Evolutionary conservation across 2,797 vertebrate species (phyloP).

Genomic region (Selene dorsalis): DNA sequence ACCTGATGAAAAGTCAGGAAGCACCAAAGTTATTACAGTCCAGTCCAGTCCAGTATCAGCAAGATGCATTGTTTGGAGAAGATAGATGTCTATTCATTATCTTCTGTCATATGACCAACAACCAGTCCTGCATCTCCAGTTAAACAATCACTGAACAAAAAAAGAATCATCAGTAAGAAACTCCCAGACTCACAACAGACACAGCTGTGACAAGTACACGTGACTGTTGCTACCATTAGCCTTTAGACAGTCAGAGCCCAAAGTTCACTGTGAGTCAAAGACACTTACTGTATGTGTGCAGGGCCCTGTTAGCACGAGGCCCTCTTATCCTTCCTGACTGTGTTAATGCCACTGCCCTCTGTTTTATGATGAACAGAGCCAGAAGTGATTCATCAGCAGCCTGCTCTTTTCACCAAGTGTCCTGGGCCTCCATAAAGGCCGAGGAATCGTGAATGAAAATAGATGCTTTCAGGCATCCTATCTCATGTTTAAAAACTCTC

Average conservation of each 20-base stretch:
- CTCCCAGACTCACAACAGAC: not conserved
- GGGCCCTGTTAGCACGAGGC: slow-evolving; percentile 43
- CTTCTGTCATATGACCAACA: no score
- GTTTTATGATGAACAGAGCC: slow-evolving; percentile 62
- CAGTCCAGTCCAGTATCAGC: not conserved
- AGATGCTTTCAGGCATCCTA: slow-evolving; percentile 87
- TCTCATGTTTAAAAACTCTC: slow-evolving; percentile 81
- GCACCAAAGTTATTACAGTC: not conserved
- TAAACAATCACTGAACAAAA: not conserved
- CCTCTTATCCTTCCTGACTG: slow-evolving; percentile 50
- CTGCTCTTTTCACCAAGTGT: slow-evolving; percentile 77
- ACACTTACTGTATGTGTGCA: slow-evolving; percentile 35
- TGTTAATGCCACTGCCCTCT: slow-evolving; percentile 65
- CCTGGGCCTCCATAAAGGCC: slow-evolving; percentile 82
- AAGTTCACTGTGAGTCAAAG: slow-evolving; percentile 44
- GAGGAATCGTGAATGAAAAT: slow-evolving; percentile 84
- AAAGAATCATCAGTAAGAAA: no score
- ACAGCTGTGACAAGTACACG: slow-evolving; percentile 1
- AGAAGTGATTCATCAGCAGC: slow-evolving; percentile 74
- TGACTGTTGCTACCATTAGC: not conserved
- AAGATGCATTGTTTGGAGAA: no score
- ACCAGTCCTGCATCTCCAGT: no score
- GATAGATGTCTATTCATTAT: not conserved
- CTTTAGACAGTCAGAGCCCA: slow-evolving; percentile 3
- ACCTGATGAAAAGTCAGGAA: not conserved